These are phyloP conservation scores for Heteronetta atricapilla DNA, from an alignment of 2,113 vertebrate genomes.

Conservation along the genomic window DNA sequence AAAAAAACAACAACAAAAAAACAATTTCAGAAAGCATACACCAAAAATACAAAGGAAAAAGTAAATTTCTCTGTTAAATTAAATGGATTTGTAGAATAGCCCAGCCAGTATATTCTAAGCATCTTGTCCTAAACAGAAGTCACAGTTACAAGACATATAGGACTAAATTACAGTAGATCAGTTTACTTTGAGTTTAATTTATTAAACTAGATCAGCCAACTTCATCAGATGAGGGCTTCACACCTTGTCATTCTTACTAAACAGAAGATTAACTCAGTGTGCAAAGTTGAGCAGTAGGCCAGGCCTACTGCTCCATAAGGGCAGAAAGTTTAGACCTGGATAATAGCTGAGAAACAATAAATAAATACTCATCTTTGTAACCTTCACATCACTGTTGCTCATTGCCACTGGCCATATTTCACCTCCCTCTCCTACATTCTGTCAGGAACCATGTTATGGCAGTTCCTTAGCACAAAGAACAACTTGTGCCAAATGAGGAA, in stretches of 20 bases:
- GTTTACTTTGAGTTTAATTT: background rate
- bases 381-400: background rate
- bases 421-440: too few species aligned
- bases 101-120: background rate
- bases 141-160: background rate
- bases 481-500: background rate
- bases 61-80: background rate
- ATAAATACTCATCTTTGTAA: background rate
- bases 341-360: background rate
- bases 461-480: background rate
- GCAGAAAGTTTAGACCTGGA: background rate
- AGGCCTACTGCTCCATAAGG: background rate
- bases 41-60: background rate
- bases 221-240: background rate
- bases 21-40: constrained; percentile 1
- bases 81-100: background rate
- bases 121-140: background rate
- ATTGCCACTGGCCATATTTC: background rate
- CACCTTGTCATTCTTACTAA: background rate
- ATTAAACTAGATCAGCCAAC: background rate
- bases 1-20: background rate
- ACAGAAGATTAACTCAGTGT: background rate
- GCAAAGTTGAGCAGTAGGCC: background rate
- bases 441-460: background rate
- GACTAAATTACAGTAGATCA: background rate